phyloP scores from a whole-genome alignment of 2,113 vertebrate species.

The Odocoileus virginianus region DNA sequence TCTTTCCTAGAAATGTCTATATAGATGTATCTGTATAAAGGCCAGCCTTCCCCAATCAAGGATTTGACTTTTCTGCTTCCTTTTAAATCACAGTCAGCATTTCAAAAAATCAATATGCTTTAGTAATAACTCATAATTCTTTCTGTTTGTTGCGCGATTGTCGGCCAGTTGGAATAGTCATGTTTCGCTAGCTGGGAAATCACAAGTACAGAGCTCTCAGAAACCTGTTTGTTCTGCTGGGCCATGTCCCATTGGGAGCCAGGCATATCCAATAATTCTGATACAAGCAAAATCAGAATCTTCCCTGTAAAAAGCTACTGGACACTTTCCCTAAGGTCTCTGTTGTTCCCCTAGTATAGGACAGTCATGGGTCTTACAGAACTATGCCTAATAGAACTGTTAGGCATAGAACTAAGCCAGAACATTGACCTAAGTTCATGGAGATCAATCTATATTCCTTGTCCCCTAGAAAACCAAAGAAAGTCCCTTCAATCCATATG shows the following conservation, averaged over 20 bases:
- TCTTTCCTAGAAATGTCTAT: conserved; percentile 18
- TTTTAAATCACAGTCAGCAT: conserved; percentile 24
- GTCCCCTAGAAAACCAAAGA: background rate
- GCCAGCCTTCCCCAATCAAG: background rate
- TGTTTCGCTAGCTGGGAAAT: conserved; percentile 27
- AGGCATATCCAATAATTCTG: background rate
- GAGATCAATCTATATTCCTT: background rate
- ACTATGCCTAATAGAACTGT: background rate
- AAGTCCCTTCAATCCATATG: background rate
- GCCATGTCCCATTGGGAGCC: background rate
- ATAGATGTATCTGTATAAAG: conserved; percentile 3
- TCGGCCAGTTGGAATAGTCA: conserved; percentile 31
- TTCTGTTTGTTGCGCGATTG: conserved; percentile 20
- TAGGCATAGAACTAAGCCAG: background rate
- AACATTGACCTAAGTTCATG: background rate
- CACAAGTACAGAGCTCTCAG: background rate
- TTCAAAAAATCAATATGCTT: conserved; percentile 51
- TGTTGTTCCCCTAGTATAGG: background rate
- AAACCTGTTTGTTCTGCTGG: background rate
- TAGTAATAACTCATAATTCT: conserved; percentile 68
- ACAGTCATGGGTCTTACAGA: background rate
- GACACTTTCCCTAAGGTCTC: background rate
- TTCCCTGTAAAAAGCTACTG: background rate
- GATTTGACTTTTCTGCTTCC: conserved; percentile 28
- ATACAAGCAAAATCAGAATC: background rate